Base-by-base conservation (phyloP, 2,888 invertebrate species). In the Ctena decussata region DNA sequence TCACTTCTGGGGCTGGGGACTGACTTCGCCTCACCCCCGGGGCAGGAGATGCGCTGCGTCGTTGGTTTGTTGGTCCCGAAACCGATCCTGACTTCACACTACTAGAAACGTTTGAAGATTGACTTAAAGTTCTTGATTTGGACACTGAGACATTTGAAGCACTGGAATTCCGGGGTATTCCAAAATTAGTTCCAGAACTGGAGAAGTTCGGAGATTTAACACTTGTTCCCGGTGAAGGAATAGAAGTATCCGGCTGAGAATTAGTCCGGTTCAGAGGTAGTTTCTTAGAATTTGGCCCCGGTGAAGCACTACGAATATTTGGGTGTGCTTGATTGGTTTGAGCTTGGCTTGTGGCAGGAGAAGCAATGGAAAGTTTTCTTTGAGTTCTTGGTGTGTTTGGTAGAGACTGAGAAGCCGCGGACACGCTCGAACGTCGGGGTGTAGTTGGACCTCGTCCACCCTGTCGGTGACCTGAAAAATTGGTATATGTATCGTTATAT, bases 291-390 rank as follows among this genome's bases (percentile, higher is more conserved):
- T 81, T 87, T 53, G 91, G 91, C 71, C 89, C 91, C 71, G 92
- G 92, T 41, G 92, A 92, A 30, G 80, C 83, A 89, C 91, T 91
- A 77, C 91, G 91, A 88, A 90, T 85, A 86, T 89, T 80, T 57
- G 90, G 89, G 30, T 91, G 91, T 32, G 85, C 82, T 3, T 6
- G 35, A 18, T 3, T 35, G n/a, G 44, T 24, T 11, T 41, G 46
- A 1, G 30, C 5, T 18, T 24, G 27, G 39, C 46, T 78, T 30
- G 60, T 72, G 24, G 72, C 57, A 35, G 74, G 80, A 1, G 84
- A 53, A 32, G 84, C 84, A 60, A 90, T 46, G 27, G 91, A 92
- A 12, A 86, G 69, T 86, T 91, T 91, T 70, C 91, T 80, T 1
- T 82, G 75, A 0, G 89, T 82, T 84, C 87, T 90, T 18, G 89